Evolutionary conservation across 2,797 vertebrate genomes (phyloP), one percentile per base, ranked within the genome.

Genomic region (Catamblyrhynchus diadema): DNA sequence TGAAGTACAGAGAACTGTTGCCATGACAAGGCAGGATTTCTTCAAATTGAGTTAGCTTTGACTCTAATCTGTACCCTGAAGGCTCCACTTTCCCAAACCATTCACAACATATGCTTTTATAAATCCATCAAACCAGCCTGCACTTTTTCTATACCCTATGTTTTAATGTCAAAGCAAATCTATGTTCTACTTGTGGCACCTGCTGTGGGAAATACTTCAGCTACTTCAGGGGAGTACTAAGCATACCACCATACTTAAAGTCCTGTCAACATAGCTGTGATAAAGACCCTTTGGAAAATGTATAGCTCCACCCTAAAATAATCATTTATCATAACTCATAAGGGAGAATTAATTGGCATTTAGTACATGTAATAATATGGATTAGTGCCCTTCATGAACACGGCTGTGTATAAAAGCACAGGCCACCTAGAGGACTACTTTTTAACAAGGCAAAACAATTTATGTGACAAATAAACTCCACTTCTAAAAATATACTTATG

Each of bases 241-340:
- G 80, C 90, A 94, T 95, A 88, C 77, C 83, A 77, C 37, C 23
- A 19, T 86, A 73, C 83, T 92, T 92, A 62, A 94, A 70, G 77
- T 41, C 81, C 91, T 96, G 83, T 94, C 93, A 96, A 32, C 81
- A 64, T 79, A 75, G 60, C 86, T 77, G 66, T 94, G 85, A 93
- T 96, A 96, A 96, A 95, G 91, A 51, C 80, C 47, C 51, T 95
- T 93, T 93, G 93, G 95, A 96, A 95, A 90, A 92, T 92, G 53
- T 85, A 86, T 90, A 64, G 70, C 88, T 90, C 73, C 37, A 73
- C 59, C 71, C 86, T 83, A 73, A 86, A 95, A 83, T 81, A 90
- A 90, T 86, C 6, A 88, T 88, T 94, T 96, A 47, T 90, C 73
- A 39, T 90, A 84, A 83, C 75, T 93, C 80, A 28, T 75, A 62